These are phyloP conservation scores for Fulica atra DNA, from an alignment of 2,113 vertebrate species.

Conservation along the genomic window DNA sequence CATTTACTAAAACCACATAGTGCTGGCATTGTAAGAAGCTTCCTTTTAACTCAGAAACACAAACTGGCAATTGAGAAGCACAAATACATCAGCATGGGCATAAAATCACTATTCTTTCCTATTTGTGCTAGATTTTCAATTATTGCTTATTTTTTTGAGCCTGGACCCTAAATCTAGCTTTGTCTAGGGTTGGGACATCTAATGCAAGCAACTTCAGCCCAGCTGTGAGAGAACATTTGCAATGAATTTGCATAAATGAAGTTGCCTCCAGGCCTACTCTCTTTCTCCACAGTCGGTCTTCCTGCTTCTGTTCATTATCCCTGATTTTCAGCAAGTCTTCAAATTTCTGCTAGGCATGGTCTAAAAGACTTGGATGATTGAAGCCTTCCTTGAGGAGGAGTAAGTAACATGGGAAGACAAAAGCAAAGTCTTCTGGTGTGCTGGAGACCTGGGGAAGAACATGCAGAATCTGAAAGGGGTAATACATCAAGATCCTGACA, in stretches of 20 bases:
- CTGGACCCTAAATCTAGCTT: neutral
- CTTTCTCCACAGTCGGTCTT: neutral
- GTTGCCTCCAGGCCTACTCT: neutral
- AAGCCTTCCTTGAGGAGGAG: neutral
- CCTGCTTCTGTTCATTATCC: conserved; percentile 9
- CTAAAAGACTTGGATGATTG: neutral
- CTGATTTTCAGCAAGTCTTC: neutral
- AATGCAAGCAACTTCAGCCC: neutral
- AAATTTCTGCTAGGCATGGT: neutral
- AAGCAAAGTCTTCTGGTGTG: neutral
- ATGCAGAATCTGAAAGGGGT: neutral
- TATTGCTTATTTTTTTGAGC: neutral
- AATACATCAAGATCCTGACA: neutral
- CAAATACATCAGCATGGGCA: neutral
- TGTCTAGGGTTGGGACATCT: neutral
- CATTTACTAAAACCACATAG: neutral
- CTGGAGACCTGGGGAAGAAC: neutral
- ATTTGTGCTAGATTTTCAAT: neutral
- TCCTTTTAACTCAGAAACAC: neutral
- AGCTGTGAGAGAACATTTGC: neutral
- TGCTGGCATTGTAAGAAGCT: neutral
- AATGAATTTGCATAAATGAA: conserved; percentile 17
- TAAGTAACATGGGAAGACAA: neutral
- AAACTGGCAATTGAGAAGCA: neutral
- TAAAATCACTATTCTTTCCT: neutral